Base-by-base conservation (phyloP, 92 coral and sea anemone genomes). In the Chrysogorgia sp. region DNA sequence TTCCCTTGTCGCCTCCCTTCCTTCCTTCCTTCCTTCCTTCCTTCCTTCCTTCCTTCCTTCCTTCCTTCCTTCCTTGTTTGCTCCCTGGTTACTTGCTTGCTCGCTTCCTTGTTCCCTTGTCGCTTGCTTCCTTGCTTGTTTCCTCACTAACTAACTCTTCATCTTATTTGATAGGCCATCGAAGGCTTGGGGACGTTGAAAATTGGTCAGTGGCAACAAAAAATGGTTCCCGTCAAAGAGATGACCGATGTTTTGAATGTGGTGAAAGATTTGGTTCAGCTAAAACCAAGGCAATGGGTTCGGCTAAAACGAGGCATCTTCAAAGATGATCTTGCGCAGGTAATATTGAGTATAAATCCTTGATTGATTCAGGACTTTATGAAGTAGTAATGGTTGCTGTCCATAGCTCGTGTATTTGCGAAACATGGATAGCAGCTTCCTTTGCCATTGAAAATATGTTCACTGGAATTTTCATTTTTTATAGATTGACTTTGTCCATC, bases 211-310 rank as follows among this genome's bases (percentile, higher is more conserved):
- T 94, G 98, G 98, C 87, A 89, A 28, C 98, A 94, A 43, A 89
- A 87, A 82, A 94, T 94, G 98, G 98, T 94, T 6, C 99, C 99
- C 13, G 92, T 96, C 58, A 89, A 81, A 57, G 99, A 96, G 77
- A 96, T 96, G 99, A 96, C 99, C 14, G 99, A 96, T 48, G 99
- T 96, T 5, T 84, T 96, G 74, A 96, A 90, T 75, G 99, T 96
- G 20, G 99, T 96, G 22, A 96, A 96, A 65, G 99, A 96, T 34
- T 90, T 96, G 1, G 90, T 96, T 35, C 89, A 96, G 37, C 67
- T 96, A 28, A 96, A 96, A 71, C 91, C 99, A 6, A 92, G 83
- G 47, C 99, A 96, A 63, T 96, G 99, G 99, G 99, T 96, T 56
- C 74, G 99, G n/a, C 75, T 96, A 10, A 96, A 96, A 76, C 80